Evolutionary conservation across 1,140 invertebrate species (phyloP), one percentile per base, ranked within the genome.

Genomic region (Drosophila repleta): DNA sequence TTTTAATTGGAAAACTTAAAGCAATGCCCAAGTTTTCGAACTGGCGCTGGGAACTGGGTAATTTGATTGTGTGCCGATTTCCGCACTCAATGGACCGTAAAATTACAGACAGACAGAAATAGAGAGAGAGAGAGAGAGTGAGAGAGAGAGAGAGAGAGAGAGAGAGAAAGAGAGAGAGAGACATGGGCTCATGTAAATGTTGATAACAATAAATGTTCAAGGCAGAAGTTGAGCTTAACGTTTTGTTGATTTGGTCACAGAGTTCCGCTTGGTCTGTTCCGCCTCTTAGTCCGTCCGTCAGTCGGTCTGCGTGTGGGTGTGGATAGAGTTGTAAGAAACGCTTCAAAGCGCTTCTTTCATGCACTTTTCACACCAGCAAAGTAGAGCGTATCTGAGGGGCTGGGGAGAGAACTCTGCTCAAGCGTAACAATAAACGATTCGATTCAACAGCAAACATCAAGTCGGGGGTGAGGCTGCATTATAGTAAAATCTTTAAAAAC

Each of bases 31-130:
- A 57, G 37, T 79, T 64, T 55, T n/a, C 24, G 13, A 8, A n/a
- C 17, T 24, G 51, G 15, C 17, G 13, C 60, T 45, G 32, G 35
- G 32, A 32, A 35, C 35, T 26, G 32, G 29, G 45, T 46, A 69
- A 70, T 75, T 71, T 79, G 79, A 83, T 78, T 82, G 79, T 75
- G 79, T 61, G 79, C 58, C 81, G 76, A 85, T 87, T 75, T 81
- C 70, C 52, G 46, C 58, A 73, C 51, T 62, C 82, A 82, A 85
- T 87, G 74, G 75, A 87, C 78, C 82, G 66, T 87, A 79, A 85
- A 87, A 87, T 85, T 87, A 64, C 79, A 68, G 64, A 21, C 18
- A 49, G 49, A 35, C 32, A n/a, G n/a, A n/a, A n/a, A n/a, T n/a
- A n/a, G 66, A 46, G 21, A 20, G 10, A 45, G 24, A 45, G 7